Conservation (phyloP, 2,888 invertebrate species). For the Alitta virens region DNA sequence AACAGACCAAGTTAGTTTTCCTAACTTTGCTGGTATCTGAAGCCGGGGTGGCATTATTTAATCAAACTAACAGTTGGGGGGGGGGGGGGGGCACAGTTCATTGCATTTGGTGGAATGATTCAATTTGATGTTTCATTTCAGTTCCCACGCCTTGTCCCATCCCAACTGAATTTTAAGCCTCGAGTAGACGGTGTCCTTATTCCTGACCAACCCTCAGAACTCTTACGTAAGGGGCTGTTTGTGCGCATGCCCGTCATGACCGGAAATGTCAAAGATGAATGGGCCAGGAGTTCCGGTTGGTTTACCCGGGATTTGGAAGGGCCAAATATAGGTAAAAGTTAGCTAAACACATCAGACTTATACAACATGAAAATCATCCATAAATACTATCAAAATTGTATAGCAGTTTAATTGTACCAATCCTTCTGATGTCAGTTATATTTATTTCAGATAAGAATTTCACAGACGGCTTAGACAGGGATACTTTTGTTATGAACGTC, state of each 20-base stretch:
- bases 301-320: slow-evolving; percentile 15
- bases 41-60: no score
- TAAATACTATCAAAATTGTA: no score
- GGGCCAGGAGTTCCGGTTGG: slow-evolving; percentile 21
- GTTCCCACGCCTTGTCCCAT: slow-evolving; percentile 20
- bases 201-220: slow-evolving; percentile 2
- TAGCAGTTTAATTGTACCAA: no score
- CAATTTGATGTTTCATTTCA: neutral
- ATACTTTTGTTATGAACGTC: slow-evolving; percentile 11
- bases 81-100: no score
- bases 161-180: slow-evolving; percentile 20
- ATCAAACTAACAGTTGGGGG: no score
- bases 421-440: no score
- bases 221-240: neutral
- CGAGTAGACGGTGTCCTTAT: slow-evolving; percentile 19
- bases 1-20: no score
- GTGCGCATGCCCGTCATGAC: slow-evolving; percentile 20
- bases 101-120: no score
- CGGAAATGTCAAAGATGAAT: slow-evolving; percentile 23
- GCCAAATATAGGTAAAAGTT: neutral
- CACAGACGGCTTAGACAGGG: slow-evolving; percentile 18
- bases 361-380: no score
- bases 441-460: slow-evolving; percentile 5
- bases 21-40: no score
- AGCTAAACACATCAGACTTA: no score